These are phyloP conservation scores for Semotilus atromaculatus DNA, from an alignment of 2,797 vertebrate genomes.

Conservation along the genomic window DNA sequence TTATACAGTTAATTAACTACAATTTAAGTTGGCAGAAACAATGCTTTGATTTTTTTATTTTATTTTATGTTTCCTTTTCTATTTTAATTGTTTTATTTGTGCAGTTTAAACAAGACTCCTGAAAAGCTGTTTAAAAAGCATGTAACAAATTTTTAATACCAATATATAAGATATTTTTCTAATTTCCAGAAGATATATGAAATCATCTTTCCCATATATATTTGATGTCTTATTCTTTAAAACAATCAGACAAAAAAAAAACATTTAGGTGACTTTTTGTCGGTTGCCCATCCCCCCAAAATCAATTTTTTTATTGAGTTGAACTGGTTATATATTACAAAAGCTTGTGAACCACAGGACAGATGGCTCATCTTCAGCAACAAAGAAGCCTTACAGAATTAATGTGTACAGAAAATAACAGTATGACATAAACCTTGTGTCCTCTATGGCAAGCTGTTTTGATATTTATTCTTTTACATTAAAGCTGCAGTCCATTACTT, in stretches of 20 bases:
- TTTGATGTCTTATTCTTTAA: background rate
- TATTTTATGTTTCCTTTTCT: background rate
- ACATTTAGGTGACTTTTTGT: background rate
- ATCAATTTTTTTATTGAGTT: background rate
- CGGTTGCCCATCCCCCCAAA: background rate
- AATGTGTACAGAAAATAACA: slow-evolving; percentile 34
- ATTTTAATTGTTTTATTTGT: background rate
- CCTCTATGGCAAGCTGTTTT: slow-evolving; percentile 19
- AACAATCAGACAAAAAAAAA: background rate
- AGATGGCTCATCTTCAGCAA: slow-evolving; percentile 18
- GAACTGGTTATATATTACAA: background rate
- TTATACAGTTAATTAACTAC: background rate
- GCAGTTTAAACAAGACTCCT: background rate
- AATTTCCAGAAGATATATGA: background rate
- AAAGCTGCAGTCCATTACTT: background rate
- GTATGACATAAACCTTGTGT: slow-evolving; percentile 14
- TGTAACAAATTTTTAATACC: background rate
- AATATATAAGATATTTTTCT: background rate
- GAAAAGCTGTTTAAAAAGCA: background rate
- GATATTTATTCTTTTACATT: background rate
- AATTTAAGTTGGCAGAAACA: background rate
- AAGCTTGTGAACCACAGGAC: slow-evolving; percentile 1
- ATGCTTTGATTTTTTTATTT: background rate
- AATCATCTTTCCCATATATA: background rate
- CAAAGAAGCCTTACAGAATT: background rate